phyloP scores from a whole-genome alignment of 2,113 vertebrate species.

The Elephantulus edwardii region DNA sequence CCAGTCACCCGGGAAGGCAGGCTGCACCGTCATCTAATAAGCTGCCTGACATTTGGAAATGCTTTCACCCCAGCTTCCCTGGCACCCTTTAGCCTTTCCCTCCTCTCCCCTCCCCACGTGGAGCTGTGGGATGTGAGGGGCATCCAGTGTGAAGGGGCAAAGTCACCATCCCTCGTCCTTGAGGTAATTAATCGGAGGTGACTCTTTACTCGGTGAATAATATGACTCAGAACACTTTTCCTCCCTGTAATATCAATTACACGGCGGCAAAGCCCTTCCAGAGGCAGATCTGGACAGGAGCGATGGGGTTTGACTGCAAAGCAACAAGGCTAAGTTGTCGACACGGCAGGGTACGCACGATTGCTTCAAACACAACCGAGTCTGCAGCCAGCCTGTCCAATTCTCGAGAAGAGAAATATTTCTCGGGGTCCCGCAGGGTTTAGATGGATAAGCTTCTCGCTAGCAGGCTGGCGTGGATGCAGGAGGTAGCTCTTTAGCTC shows the following conservation, averaged over 20 bases:
- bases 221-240: constrained; percentile 46
- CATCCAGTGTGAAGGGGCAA: constrained; percentile 54
- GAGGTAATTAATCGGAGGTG: constrained; percentile 85
- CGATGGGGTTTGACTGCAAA: not conserved
- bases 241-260: not conserved
- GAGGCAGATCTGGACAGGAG: constrained; percentile 1
- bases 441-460: not conserved
- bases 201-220: constrained; percentile 75
- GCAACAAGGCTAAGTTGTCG: not conserved
- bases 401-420: constrained; percentile 8
- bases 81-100: constrained; percentile 64
- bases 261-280: accelerated
- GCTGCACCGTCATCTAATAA: constrained; percentile 83
- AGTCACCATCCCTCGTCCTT: constrained; percentile 82
- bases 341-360: accelerated
- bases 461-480: constrained; percentile 4
- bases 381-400: not conserved
- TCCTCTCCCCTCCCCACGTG: constrained; percentile 37
- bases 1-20: constrained; percentile 79
- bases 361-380: accelerated
- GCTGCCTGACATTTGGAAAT: constrained; percentile 81
- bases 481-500: not conserved
- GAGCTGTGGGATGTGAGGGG: constrained; percentile 33
- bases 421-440: constrained; percentile 20
- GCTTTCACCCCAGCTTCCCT: constrained; percentile 73